phyloP scores from a whole-genome alignment of 1,140 invertebrate species.

The Conus betulinus region DNA sequence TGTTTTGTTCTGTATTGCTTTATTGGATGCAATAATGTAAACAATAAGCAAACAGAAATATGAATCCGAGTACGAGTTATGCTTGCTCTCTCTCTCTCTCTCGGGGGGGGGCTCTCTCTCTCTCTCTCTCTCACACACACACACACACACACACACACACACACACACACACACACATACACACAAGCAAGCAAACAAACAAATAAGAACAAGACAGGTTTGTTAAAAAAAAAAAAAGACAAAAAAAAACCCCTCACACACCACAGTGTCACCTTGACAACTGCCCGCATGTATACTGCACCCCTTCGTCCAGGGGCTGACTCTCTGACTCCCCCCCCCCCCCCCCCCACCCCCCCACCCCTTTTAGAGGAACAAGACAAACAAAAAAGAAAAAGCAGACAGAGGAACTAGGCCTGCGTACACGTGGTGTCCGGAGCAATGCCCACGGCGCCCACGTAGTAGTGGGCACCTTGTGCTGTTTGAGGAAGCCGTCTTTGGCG shows the following conservation, averaged over 20 bases:
- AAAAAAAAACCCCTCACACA: background rate
- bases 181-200: background rate
- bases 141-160: constrained; percentile 10
- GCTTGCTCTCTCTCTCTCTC: background rate
- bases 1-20: too few relatives aligned
- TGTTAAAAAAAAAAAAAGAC: background rate
- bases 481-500: background rate
- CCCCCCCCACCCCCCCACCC: background rate
- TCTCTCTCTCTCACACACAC: background rate
- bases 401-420: too few relatives aligned
- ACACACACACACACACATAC: constrained; percentile 4
- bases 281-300: too few relatives aligned
- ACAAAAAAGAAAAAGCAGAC: too few relatives aligned
- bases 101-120: background rate
- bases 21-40: too few relatives aligned
- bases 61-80: background rate
- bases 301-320: background rate
- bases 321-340: background rate
- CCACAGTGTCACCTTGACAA: too few relatives aligned
- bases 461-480: background rate
- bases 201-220: background rate
- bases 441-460: background rate
- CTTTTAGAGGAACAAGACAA: too few relatives aligned
- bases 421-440: too few relatives aligned
- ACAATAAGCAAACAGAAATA: too few relatives aligned